A percentile compares a stretch with the other conserved stretches of the same genome.
These are phyloP conservation scores for Zaprionus camerounensis DNA, from an alignment of 1,140 invertebrate genomes.

Conservation along the genomic window DNA sequence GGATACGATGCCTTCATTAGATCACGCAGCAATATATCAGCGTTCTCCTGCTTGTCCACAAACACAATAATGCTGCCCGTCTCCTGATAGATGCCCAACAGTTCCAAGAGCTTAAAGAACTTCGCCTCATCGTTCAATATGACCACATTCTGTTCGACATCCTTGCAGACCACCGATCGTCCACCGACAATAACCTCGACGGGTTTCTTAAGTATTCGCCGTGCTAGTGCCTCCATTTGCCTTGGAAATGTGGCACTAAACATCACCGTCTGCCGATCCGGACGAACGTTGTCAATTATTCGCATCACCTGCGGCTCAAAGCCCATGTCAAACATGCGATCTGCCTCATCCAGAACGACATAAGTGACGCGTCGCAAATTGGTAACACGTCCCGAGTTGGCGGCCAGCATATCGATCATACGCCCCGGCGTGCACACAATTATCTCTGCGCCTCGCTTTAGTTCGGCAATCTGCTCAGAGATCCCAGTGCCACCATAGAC, in stretches of 20 bases:
- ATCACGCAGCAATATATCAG: conserved; percentile 97
- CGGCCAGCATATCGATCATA: conserved; percentile 99
- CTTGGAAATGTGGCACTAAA: conserved; percentile 99
- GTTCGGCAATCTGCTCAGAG: conserved; percentile 94
- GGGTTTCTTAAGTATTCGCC: conserved; percentile 96
- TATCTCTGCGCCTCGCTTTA: conserved; percentile 99
- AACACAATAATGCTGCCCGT: conserved; percentile 98
- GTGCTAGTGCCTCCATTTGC: conserved; percentile 99
- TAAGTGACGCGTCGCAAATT: conserved; percentile 98
- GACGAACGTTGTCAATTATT: conserved; percentile 98
- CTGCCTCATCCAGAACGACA: conserved; percentile 99
- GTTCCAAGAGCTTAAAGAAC: conserved; percentile 98
- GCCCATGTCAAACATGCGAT: conserved; percentile 99
- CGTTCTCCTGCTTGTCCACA: conserved; percentile 99
- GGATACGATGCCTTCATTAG: conserved; percentile 98
- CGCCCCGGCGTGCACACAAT: conserved; percentile 99
- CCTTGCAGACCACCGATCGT: conserved; percentile 98
- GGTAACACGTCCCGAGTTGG: conserved; percentile 98
- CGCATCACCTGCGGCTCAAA: conserved; percentile 99
- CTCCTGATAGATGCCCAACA: conserved; percentile 97
- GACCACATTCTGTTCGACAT: conserved; percentile 98
- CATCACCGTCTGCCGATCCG: conserved; percentile 98
- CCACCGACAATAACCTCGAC: conserved; percentile 99
- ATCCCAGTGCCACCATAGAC: conserved; percentile 98
- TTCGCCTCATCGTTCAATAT: conserved; percentile 98